These are phyloP conservation scores for Columba livia DNA, from an alignment of 2,113 vertebrate species.

Conservation along the genomic window DNA sequence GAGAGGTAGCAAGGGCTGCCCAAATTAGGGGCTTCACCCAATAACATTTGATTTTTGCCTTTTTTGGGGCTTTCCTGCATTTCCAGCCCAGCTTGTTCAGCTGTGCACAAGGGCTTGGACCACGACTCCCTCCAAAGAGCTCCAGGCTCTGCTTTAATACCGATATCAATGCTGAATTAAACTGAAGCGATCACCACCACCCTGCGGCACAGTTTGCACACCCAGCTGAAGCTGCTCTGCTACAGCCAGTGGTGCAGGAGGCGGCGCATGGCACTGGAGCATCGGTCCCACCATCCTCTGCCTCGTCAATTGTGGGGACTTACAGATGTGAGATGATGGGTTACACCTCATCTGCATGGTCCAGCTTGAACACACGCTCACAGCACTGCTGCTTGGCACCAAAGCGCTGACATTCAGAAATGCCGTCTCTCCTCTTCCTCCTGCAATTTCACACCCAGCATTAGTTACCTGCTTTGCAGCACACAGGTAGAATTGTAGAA, in stretches of 20 bases:
- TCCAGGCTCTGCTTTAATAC: not conserved
- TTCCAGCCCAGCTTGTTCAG: not conserved
- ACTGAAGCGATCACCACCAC: not conserved
- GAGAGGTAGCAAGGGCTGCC: not conserved
- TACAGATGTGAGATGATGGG: rapidly evolving
- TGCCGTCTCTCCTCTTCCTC: not conserved
- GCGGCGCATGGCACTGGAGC: rapidly evolving
- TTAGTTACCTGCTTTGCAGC: not conserved
- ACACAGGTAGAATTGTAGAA: no score
- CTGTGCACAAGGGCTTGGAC: not conserved
- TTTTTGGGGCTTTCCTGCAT: not conserved
- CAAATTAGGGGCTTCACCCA: not conserved
- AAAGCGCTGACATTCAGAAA: rapidly evolving
- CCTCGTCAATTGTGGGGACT: not conserved
- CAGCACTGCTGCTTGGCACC: not conserved
- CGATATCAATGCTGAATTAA: rapidly evolving
- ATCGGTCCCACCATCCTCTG: not conserved
- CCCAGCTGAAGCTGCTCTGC: not conserved
- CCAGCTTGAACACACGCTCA: not conserved
- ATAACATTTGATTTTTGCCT: not conserved
- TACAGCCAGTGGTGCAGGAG: not conserved
- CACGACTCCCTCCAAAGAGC: not conserved
- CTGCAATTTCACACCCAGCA: not conserved
- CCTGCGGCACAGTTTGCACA: not conserved
- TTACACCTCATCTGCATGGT: rapidly evolving